Conservation (phyloP, 1,140 invertebrate species). For the Nebria ingens region DNA sequence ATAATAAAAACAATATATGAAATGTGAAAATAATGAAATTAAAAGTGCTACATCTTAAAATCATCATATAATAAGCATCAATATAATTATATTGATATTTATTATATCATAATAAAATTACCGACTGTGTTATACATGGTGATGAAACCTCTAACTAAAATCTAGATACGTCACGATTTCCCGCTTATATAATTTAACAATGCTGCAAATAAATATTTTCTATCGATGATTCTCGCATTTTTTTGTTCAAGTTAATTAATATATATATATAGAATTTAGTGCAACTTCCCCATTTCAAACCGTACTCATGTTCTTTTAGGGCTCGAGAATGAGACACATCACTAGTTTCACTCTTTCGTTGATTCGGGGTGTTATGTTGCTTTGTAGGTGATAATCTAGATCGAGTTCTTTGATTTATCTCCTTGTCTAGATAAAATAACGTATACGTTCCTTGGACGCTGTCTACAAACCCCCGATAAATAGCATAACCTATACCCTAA, state of each 20-base stretch:
- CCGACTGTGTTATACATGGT: too few relatives aligned
- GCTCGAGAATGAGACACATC: slow-evolving; percentile 16
- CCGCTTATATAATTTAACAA: too few relatives aligned
- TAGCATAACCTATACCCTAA: slow-evolving; percentile 50
- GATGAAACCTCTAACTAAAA: too few relatives aligned
- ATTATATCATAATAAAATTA: not conserved
- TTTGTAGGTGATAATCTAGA: slow-evolving; percentile 39
- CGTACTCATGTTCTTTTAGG: slow-evolving; percentile 22
- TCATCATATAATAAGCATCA: slow-evolving; percentile 5
- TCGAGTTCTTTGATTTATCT: slow-evolving; percentile 49
- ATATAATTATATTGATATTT: slow-evolving; percentile 5
- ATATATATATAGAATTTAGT: too few relatives aligned
- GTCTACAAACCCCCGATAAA: slow-evolving; percentile 54
- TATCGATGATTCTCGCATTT: too few relatives aligned
- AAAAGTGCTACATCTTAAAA: not conserved
- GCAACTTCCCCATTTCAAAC: not conserved
- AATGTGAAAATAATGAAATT: not conserved
- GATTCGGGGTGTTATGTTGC: slow-evolving; percentile 36
- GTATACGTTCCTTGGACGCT: slow-evolving; percentile 57
- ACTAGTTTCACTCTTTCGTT: slow-evolving; percentile 20
- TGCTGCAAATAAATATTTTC: too few relatives aligned
- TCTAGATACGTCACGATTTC: too few relatives aligned
- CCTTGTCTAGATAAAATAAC: slow-evolving; percentile 60
- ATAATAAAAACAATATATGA: too few relatives aligned
- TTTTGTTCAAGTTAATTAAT: too few relatives aligned